These are phyloP conservation scores for Lepidocyrtoides sp. DNA, from an alignment of 2,888 invertebrate species.

Conservation along the genomic window DNA sequence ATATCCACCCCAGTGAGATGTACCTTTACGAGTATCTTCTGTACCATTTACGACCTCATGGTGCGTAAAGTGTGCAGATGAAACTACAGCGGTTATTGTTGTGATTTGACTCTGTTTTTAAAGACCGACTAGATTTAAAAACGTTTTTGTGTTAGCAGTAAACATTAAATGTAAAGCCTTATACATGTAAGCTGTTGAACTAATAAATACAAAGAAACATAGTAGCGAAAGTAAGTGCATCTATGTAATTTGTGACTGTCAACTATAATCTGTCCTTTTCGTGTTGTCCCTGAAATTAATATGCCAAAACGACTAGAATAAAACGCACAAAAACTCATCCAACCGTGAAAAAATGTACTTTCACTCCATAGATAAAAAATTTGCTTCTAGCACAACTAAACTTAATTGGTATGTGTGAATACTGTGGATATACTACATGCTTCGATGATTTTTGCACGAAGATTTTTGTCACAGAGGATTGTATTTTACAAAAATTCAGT, in stretches of 20 bases:
- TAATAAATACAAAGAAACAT: background rate
- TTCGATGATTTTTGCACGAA: background rate
- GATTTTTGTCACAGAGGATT: constrained; percentile 34
- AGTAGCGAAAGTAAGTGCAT: background rate
- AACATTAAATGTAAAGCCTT: too few species aligned
- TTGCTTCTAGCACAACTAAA: background rate
- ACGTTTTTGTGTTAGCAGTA: background rate
- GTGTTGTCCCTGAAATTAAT: constrained; percentile 11
- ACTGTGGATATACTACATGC: background rate
- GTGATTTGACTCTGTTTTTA: background rate
- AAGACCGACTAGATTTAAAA: too few species aligned
- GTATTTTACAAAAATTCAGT: constrained; percentile 34
- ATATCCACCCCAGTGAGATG: constrained; percentile 95
- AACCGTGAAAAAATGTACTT: constrained; percentile 43
- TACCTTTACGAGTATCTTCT: constrained; percentile 97
- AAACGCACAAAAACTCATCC: constrained; percentile 8
- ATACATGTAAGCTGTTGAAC: too few species aligned
- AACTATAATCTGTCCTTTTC: background rate
- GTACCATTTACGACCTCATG: constrained; percentile 94
- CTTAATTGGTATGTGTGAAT: background rate
- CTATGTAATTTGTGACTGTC: background rate
- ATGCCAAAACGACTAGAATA: background rate
- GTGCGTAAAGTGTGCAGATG: background rate
- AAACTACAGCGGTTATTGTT: too few species aligned
- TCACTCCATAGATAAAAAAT: constrained; percentile 17